Evolutionary conservation across 2,888 invertebrate genomes (phyloP), one percentile per base, ranked within the genome.

Genomic region (Ypsolopha sequella): DNA sequence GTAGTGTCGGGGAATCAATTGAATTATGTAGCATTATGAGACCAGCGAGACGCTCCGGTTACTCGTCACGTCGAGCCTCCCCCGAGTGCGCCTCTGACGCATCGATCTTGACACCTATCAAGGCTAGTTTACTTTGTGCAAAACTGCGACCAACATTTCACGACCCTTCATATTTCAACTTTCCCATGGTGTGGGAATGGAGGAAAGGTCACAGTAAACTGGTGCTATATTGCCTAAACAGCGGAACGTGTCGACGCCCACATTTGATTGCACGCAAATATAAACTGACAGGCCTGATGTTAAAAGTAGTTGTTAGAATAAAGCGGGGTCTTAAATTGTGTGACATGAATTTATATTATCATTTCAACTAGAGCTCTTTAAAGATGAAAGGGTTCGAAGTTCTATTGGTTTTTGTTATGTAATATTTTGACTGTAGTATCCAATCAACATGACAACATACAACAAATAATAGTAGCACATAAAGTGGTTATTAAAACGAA

Each of bases 1-100:
- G 79, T 79, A 81, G 84, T 80, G 82, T 80, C 73, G 81, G 82
- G 76, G 80, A 80, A 82, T 79, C 81, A 85, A 86, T 85, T 82
- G 85, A 82, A 81, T 86, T 84, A 84, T 74, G 81, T 80, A 76
- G 73, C 82, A 76, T 85, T 84, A 84, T 76, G 74, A 81, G 73
- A 76, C 74, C 74, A 72, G 69, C 70, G 24, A 24, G 24, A 24
- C 24, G 78, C 76, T 81, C 81, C 70, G 67, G 78, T 81, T 80
- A 76, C 80, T 64, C 61, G 73, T 77, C 82, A 80, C 81, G 81
- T 80, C 73, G 70, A 66, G 62, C 65, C 64, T 73, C 75, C 53
- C 73, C 60, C 61, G 59, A 63, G 70, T 70, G 65, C 65, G 63
- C 54, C 59, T 58, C 68, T 75, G 78, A 80, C 77, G 80, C 80